Percentiles rank a stretch among this genome's conserved stretches.
Conservation (phyloP, 2,888 invertebrate species). For the Amphimallon solstitiale region DNA sequence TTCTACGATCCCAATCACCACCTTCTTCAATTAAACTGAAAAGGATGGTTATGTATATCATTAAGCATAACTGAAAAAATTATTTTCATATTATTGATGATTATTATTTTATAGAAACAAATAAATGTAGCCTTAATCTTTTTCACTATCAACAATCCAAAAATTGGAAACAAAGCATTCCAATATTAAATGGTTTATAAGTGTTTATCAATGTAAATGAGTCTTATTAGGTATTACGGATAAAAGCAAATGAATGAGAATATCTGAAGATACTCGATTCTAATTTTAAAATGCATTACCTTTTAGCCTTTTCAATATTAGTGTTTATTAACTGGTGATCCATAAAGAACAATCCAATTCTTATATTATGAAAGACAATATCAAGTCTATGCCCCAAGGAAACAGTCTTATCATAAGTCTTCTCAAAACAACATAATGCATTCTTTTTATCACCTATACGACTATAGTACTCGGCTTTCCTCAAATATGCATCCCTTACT, state of each 20-base stretch:
- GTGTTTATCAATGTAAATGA: too few species aligned
- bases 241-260: too few species aligned
- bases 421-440: constrained; percentile 51
- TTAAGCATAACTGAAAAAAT: too few species aligned
- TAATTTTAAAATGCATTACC: constrained; percentile 28
- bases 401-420: constrained; percentile 57
- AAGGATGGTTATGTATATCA: neutral
- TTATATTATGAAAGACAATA: constrained; percentile 61
- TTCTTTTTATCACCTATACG: constrained; percentile 61
- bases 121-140: too few species aligned
- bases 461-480: constrained; percentile 60
- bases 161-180: too few species aligned
- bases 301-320: constrained; percentile 57
- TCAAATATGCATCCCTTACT: constrained; percentile 53
- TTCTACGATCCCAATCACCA: constrained; percentile 80
- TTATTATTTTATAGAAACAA: too few species aligned
- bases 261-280: too few species aligned
- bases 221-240: too few species aligned
- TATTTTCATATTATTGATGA: too few species aligned
- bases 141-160: too few species aligned
- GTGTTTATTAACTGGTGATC: constrained; percentile 52
- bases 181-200: too few species aligned
- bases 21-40: constrained; percentile 51
- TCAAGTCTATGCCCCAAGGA: constrained; percentile 60
- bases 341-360: constrained; percentile 57